Evolutionary conservation across 2,113 vertebrate species (phyloP), one percentile per base, ranked within the genome.

Genomic region (Polypterus senegalus): DNA sequence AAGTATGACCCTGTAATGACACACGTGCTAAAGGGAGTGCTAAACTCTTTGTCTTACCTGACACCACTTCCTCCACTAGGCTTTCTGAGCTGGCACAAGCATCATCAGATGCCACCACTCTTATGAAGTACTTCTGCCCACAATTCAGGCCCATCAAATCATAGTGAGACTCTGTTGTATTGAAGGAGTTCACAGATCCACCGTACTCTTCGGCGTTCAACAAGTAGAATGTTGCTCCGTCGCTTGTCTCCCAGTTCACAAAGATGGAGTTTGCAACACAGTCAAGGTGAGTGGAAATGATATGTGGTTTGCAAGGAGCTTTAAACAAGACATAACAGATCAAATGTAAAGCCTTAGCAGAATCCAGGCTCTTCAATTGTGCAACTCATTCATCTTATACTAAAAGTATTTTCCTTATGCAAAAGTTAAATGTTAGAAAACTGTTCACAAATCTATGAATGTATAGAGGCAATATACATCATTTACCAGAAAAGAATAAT

Each of bases 301-400:
- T 70, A 46, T 47, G 69, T 5, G 86, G 80, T 4, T 67, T 71
- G 63, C 87, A 89, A 0, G 87, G 87, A 4, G 70, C 87, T 89
- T 64, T 9, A 57, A 27, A 10, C 48, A 7, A 57, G 8, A 63
- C 27, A 27, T 27, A 27, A 27, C 27, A 27, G 27, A 27, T 27
- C 27, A 27, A 27, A 27, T 27, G 27, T 27, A 27, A 27, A 27
- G 27, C 27, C 27, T 27, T 27, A 27, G 27, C 27, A 27, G 27
- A 27, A 27, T 27, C 27, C 27, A 27, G 27, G 27, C 27, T 27
- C 27, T 27, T 1, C 27, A 27, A 27, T 27, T 27, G 27, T 27
- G 27, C 27, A 27, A 27, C 27, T 27, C 27, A 27, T 27, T 27
- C 27, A 27, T 27, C 27, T 27, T 27, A 27, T 27, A 27, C 27